Evolutionary conservation across 2,797 vertebrate genomes (phyloP).

Genomic region (Ambastaia sidthimunki): DNA sequence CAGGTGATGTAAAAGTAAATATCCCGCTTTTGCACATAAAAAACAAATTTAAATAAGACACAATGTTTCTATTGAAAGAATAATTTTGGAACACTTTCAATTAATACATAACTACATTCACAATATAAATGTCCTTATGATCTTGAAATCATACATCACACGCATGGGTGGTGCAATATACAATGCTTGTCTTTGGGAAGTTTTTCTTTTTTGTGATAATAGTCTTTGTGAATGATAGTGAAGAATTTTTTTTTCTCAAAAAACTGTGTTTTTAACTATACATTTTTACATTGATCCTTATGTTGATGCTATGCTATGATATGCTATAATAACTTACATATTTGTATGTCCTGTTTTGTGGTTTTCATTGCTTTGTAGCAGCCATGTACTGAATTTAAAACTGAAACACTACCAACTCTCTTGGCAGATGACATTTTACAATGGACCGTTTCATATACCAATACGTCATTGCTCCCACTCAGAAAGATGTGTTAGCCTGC

Average conservation of each 20-base stretch:
- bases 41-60: constrained; percentile 64
- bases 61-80: constrained; percentile 60
- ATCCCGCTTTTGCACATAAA: constrained; percentile 60
- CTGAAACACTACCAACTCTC: background rate
- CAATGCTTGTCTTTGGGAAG: constrained; percentile 61
- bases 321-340: constrained; percentile 29
- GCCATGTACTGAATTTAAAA: constrained; percentile 28
- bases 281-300: constrained; percentile 44
- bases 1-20: constrained; percentile 55
- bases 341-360: constrained; percentile 12
- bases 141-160: constrained; percentile 44
- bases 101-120: constrained; percentile 59
- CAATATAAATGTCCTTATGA: constrained; percentile 52
- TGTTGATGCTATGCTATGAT: constrained; percentile 32
- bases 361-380: constrained; percentile 32
- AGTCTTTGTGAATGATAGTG: constrained; percentile 34
- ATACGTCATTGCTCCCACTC: constrained; percentile 39
- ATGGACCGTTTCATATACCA: background rate
- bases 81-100: constrained; percentile 64
- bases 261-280: constrained; percentile 40
- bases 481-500: constrained; percentile 35
- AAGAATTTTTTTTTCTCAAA: constrained; percentile 1
- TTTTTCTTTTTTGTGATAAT: constrained; percentile 14
- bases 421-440: constrained; percentile 35
- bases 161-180: constrained; percentile 45